Base-by-base conservation (phyloP, 2,113 vertebrate genomes). In the Atrichornis clamosus region DNA sequence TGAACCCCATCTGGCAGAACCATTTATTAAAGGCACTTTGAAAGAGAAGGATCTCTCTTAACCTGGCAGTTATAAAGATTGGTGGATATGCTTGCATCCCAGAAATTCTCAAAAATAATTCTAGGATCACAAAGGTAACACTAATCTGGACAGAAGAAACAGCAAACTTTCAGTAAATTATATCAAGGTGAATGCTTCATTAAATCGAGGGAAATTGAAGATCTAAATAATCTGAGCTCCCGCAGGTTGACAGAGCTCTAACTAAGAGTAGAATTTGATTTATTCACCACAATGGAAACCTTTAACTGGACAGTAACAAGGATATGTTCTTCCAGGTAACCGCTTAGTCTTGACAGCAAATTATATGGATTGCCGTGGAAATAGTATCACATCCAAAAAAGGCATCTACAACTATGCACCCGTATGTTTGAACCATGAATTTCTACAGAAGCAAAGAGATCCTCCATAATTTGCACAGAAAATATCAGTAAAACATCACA, bases 401-500 rank as follows among this genome's bases (percentile, higher is more conserved):
- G 47, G 52, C 44, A 47, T 78, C 35, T 68, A 55, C 22, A 87
- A n/a, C 41, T 49, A 41, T 2, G 13, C 1, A 17, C 8, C 16
- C 28, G 5, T 15, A 28, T 35, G 68, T 77, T 11, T 82, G 55
- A 87, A 73, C 12, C 32, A 53, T 2, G 1, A 23, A 50, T 46
- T 84, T 75, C 77, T 62, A 92, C 15, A 41, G 4, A 89, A 81
- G 39, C 41, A 62, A 84, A 81, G 65, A 60, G 46, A 30, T 14
- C 15, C 39, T 65, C 50, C 11, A n/a, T 26, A 80, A 67, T 20
- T 74, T 74, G 41, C 30, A 73, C 33, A 44, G 49, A 86, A 80
- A 55, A 70, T 41, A 7, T 7, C 21, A 77, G 70, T 32, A 73
- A 44, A 80, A 33, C 14, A 55, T 24, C 35, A 97, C 99, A 17